Conservation (phyloP, 2,888 invertebrate genomes). For the Caenorhabditis zanzibari region DNA sequence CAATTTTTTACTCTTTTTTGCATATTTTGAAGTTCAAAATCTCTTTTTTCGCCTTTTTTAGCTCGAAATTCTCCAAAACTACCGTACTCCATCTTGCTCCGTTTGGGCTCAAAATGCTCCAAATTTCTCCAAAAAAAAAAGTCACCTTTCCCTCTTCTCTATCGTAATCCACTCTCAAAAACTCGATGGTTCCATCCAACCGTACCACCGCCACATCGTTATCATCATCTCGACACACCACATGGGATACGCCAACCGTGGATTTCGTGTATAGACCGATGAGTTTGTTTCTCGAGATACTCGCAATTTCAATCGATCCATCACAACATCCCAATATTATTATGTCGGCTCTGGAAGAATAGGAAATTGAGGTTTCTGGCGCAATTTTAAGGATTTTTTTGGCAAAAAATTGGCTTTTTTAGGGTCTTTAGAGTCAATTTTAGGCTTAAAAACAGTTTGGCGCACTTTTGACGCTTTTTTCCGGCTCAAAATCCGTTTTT, state of each 20-base stretch:
- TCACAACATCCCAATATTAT: slow-evolving; percentile 77
- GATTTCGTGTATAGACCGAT: slow-evolving; percentile 67
- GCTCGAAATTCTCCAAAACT: too few relatives aligned
- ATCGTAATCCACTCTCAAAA: slow-evolving; percentile 68
- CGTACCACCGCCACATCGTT: slow-evolving; percentile 72
- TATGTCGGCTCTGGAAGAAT: slow-evolving; percentile 56
- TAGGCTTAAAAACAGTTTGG: too few relatives aligned
- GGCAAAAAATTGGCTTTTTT: too few relatives aligned
- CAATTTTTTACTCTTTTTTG: too few relatives aligned
- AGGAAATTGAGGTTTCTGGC: not conserved
- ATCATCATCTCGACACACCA: slow-evolving; percentile 48
- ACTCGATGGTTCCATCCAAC: slow-evolving; percentile 78
- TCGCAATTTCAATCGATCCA: slow-evolving; percentile 77
- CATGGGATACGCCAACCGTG: slow-evolving; percentile 64
- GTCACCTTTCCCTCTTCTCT: slow-evolving; percentile 18
- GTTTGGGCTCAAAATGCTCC: not conserved
- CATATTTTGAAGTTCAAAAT: too few relatives aligned
- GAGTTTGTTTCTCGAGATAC: slow-evolving; percentile 67
- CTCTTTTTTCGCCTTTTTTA: too few relatives aligned
- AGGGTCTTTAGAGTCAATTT: too few relatives aligned
- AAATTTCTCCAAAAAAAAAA: too few relatives aligned
- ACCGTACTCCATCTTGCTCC: too few relatives aligned
- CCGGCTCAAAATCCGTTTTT: too few relatives aligned
- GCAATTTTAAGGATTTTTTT: not conserved
- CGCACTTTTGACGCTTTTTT: too few relatives aligned